These are phyloP conservation scores for Clarias fuscus DNA, from an alignment of 2,797 vertebrate species.

Conservation along the genomic window DNA sequence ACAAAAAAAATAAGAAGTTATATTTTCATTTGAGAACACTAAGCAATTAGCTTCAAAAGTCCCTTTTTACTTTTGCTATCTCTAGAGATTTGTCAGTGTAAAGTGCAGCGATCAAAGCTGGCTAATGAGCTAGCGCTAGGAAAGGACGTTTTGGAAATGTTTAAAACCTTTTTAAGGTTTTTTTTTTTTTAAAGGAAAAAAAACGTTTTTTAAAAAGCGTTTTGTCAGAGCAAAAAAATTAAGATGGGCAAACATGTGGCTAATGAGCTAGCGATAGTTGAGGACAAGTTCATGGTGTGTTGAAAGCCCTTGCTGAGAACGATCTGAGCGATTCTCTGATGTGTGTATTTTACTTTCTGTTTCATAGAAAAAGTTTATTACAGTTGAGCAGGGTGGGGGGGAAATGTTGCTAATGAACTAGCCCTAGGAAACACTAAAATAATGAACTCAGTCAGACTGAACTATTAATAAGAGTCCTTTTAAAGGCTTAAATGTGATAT, in stretches of 20 bases:
- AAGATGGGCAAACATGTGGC: background rate
- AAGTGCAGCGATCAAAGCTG: background rate
- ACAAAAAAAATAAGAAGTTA: background rate
- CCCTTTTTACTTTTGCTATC: background rate
- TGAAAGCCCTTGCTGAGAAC: background rate
- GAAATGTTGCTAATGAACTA: slow-evolving; percentile 42
- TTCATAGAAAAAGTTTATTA: background rate
- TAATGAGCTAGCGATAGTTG: background rate
- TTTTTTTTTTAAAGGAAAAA: background rate
- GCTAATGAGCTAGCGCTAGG: background rate
- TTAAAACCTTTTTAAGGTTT: too few relatives aligned
- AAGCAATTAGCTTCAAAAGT: slow-evolving; percentile 7
- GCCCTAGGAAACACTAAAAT: background rate
- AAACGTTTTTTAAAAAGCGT: background rate
- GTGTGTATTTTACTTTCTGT: background rate
- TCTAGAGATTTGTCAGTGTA: background rate
- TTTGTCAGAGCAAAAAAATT: background rate
- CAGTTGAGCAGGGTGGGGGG: background rate
- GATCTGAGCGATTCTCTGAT: background rate
- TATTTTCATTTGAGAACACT: background rate
- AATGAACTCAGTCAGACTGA: too few relatives aligned
- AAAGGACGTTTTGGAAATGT: background rate
- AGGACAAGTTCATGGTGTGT: background rate
- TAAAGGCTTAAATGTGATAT: slow-evolving; percentile 3
- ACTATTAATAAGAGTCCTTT: background rate